Percentiles rank a stretch among this genome's conserved stretches.
Conservation (phyloP, 1,140 invertebrate genomes). For the Grapholita molesta region DNA sequence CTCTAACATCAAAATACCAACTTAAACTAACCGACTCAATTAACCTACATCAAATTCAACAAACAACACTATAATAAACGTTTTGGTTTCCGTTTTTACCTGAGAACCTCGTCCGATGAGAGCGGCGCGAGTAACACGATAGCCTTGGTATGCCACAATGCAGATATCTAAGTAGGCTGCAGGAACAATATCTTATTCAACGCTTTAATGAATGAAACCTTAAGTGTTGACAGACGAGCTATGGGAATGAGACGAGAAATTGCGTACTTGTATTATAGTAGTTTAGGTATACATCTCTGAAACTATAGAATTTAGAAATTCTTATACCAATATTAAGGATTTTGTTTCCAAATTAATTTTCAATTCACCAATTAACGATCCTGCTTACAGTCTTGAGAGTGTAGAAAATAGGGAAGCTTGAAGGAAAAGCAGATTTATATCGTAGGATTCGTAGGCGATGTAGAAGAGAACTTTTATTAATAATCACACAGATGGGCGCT, state of each 20-base stretch:
- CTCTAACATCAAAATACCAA: background rate
- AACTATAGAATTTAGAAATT: no score
- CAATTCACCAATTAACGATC: no score
- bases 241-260: background rate
- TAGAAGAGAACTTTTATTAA: background rate
- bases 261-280: no score
- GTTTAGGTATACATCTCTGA: no score
- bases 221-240: slow-evolving; percentile 3
- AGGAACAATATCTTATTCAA: slow-evolving; percentile 41
- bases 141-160: slow-evolving; percentile 34
- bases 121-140: slow-evolving; percentile 40
- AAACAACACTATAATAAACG: slow-evolving; percentile 2
- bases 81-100: slow-evolving; percentile 6
- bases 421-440: background rate
- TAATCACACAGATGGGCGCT: background rate
- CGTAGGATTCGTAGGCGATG: background rate
- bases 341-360: no score
- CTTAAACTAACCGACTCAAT: background rate
- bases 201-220: slow-evolving; percentile 27
- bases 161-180: slow-evolving; percentile 46
- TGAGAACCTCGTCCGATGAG: slow-evolving; percentile 20
- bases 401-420: background rate
- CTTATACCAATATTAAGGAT: no score
- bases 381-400: background rate
- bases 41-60: slow-evolving; percentile 2